A percentile compares a stretch with the other conserved stretches of the same genome.
Evolutionary conservation across 2,797 vertebrate genomes (phyloP).

Genomic region (Lepus townsendii): DNA sequence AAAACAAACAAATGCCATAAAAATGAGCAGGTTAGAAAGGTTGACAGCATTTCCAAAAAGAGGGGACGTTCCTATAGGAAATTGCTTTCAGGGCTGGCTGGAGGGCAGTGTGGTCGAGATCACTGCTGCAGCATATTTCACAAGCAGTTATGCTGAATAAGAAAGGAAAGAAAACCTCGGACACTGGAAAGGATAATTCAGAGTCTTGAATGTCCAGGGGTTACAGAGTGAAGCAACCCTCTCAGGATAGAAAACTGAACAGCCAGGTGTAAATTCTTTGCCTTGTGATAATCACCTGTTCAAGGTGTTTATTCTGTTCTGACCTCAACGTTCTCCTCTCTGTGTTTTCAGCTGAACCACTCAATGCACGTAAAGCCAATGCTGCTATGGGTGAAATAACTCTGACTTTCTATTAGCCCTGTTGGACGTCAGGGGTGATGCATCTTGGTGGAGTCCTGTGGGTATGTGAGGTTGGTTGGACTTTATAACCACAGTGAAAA

Average conservation of each 20-base stretch:
- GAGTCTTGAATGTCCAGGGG: conserved; percentile 32
- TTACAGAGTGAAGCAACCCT: background rate
- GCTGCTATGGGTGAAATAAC: background rate
- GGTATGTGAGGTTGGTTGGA: background rate
- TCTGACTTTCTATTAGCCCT: background rate
- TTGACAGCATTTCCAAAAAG: background rate
- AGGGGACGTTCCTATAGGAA: background rate
- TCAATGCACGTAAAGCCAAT: background rate
- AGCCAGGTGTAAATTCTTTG: background rate
- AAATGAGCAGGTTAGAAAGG: conserved; percentile 39
- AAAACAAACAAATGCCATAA: conserved; percentile 55
- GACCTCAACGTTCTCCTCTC: background rate
- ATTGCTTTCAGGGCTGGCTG: conserved; percentile 27
- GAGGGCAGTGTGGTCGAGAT: conserved; percentile 11
- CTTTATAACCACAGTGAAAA: background rate
- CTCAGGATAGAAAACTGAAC: conserved; percentile 11
- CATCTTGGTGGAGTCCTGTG: background rate
- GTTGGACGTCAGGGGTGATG: background rate
- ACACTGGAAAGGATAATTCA: conserved; percentile 28
- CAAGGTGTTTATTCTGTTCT: background rate
- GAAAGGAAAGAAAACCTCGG: conserved; percentile 25
- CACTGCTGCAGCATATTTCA: conserved; percentile 6
- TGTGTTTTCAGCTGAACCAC: background rate
- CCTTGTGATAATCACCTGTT: background rate
- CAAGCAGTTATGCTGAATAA: background rate